A percentile compares a stretch with the other conserved stretches of the same genome.
These are phyloP conservation scores for Oplegnathus fasciatus DNA, from an alignment of 2,113 vertebrate species.

Conservation along the genomic window DNA sequence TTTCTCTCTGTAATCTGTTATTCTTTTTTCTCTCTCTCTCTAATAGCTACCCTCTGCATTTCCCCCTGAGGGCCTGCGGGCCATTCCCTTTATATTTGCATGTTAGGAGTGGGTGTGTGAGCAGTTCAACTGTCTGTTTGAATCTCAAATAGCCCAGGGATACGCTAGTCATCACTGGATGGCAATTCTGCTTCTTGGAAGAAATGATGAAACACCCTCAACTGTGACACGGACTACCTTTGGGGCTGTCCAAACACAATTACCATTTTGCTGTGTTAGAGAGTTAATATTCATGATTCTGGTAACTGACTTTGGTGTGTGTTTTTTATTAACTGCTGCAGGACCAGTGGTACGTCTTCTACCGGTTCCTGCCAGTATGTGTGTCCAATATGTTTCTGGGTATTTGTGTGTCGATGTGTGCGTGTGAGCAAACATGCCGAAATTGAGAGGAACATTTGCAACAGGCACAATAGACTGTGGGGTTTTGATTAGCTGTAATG, in stretches of 20 bases:
- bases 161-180: constrained; percentile 50
- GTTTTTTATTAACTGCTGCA: constrained; percentile 45
- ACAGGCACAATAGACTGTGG: not conserved
- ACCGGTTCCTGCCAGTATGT: constrained; percentile 19
- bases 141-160: constrained; percentile 76
- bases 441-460: not conserved
- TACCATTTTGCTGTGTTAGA: constrained; percentile 37
- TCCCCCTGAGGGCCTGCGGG: constrained; percentile 53
- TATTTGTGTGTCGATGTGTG: not conserved
- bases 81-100: constrained; percentile 80
- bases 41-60: constrained; percentile 69
- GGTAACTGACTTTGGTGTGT: constrained; percentile 33
- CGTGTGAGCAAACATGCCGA: constrained; percentile 18
- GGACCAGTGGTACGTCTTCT: not conserved
- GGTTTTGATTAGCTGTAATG: constrained; percentile 1
- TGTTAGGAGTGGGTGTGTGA: constrained; percentile 77
- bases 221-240: constrained; percentile 46
- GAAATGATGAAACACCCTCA: constrained; percentile 53
- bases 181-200: constrained; percentile 43
- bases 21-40: constrained; percentile 37
- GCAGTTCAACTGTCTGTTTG: constrained; percentile 70
- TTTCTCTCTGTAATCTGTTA: constrained; percentile 62
- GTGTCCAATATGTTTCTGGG: constrained; percentile 11
- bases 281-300: constrained; percentile 60
- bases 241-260: constrained; percentile 68